Evolutionary conservation across 2,888 invertebrate genomes (phyloP), one percentile per base, ranked within the genome.

Genomic region (Dryadula phaetusa): DNA sequence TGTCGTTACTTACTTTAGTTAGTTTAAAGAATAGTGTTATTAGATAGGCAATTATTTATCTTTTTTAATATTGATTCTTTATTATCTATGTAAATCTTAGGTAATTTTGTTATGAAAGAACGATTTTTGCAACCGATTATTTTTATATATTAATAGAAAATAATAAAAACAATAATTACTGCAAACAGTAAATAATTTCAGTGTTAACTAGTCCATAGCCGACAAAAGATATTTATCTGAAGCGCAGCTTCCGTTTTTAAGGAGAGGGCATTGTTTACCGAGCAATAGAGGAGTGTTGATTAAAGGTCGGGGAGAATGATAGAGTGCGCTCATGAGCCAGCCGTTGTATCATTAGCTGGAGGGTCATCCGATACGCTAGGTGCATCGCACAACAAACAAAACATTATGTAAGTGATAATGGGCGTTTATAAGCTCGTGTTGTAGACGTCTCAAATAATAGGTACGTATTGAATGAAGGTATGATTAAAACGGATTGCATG

Each of bases 261-360:
- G 18, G 37, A 47, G 18, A 58, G 28, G 20, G 47, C 40, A 58
- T 40, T 40, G 58, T 47, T 40, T n/a, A 44, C 37, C 14, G 22
- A 18, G 56, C 40, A 64, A 49, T 28, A 60, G 22, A 16, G 18
- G 5, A 58, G 58, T 49, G 58, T 58, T 56, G 64, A 65, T 65
- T 58, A 58, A 49, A 65, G 64, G 58, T 49, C 58, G 49, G 18
- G 28, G 25, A 18, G 47, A 40, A 49, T 47, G 64, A 49, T 40
- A 28, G 47, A 54, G 46, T 25, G 64, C 47, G 62, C 40, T 62
- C 64, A 44, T 54, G 34, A 58, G 56, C 47, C 47, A 56, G 28
- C 49, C 49, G 64, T 37, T 46, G 64, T 64, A 64, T 58, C 56
- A 65, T 65, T 60, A 65, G 28, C 56, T 37, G 47, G 58, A 58